Conservation (phyloP, 2,113 vertebrate genomes). For the Phaetusa simplex region DNA sequence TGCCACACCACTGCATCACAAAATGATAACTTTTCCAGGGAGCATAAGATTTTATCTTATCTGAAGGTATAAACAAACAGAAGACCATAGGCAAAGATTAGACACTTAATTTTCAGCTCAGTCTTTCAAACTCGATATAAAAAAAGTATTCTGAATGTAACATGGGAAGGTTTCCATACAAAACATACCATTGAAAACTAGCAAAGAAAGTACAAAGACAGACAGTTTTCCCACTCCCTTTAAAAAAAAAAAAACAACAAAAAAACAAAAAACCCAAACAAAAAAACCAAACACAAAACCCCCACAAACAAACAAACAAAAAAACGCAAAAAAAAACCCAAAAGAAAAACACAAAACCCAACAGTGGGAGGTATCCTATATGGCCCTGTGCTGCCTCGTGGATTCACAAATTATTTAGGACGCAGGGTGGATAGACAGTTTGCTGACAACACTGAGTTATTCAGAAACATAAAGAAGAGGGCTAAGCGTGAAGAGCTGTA, state of each 20-base stretch:
- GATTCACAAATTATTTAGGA: neutral
- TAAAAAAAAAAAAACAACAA: neutral
- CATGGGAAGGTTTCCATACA: neutral
- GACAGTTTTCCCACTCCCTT: neutral
- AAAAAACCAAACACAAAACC: neutral
- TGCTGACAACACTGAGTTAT: neutral
- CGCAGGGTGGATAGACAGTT: neutral
- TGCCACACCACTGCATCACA: neutral
- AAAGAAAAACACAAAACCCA: neutral
- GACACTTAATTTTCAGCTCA: neutral
- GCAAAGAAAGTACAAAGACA: neutral
- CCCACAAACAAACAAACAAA: neutral
- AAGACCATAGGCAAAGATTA: neutral
- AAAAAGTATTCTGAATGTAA: neutral
- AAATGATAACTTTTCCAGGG: neutral
- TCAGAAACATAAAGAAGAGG: neutral
- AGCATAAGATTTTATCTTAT: neutral
- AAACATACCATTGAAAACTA: neutral
- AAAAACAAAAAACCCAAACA: neutral
- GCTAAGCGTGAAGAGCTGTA: rapidly evolving
- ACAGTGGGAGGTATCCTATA: neutral
- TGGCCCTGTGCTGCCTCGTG: neutral
- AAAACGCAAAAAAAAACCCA: too few relatives aligned
- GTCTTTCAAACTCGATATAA: neutral
- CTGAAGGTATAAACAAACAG: neutral